A percentile compares a stretch with the other conserved stretches of the same genome.
These are phyloP conservation scores for Rhynchophorus ferrugineus DNA, from an alignment of 1,140 invertebrate genomes.

Conservation along the genomic window DNA sequence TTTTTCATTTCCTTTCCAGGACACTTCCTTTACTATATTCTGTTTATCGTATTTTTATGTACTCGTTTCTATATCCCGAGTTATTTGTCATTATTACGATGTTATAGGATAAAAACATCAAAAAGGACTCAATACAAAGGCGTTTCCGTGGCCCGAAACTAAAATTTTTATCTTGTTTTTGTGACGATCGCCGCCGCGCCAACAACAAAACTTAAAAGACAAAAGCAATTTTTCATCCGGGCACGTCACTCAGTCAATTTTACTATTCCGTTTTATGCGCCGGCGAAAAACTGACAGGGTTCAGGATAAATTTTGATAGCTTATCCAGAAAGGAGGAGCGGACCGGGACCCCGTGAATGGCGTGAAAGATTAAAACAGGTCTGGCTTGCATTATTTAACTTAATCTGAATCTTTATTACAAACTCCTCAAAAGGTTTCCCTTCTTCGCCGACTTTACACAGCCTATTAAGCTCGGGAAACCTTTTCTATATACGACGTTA, in stretches of 20 bases:
- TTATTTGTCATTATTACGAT: no score
- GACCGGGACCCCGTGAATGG: background rate
- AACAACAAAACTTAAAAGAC: slow-evolving; percentile 23
- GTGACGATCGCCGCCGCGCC: slow-evolving; percentile 14
- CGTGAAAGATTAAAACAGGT: background rate
- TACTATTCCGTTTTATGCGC: slow-evolving; percentile 16
- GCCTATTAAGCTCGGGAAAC: no score
- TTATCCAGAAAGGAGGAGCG: slow-evolving; percentile 1
- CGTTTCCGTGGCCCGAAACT: slow-evolving; percentile 11
- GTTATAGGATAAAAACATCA: slow-evolving; percentile 10
- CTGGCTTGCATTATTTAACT: background rate
- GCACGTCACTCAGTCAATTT: slow-evolving; percentile 22
- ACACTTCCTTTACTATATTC: no score
- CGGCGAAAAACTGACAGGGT: slow-evolving; percentile 7
- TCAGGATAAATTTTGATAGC: slow-evolving; percentile 11
- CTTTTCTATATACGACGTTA: no score
- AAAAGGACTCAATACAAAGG: slow-evolving; percentile 12
- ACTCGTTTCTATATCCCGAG: no score
- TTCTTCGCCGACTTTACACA: background rate
- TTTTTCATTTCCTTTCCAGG: no score
- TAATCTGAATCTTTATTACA: background rate
- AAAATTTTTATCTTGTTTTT: slow-evolving; percentile 22
- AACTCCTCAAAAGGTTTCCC: background rate
- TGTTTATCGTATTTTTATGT: no score
- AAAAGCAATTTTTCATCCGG: slow-evolving; percentile 20